Conservation (phyloP, 2,797 vertebrate species). For the Sorex maritimensis region DNA sequence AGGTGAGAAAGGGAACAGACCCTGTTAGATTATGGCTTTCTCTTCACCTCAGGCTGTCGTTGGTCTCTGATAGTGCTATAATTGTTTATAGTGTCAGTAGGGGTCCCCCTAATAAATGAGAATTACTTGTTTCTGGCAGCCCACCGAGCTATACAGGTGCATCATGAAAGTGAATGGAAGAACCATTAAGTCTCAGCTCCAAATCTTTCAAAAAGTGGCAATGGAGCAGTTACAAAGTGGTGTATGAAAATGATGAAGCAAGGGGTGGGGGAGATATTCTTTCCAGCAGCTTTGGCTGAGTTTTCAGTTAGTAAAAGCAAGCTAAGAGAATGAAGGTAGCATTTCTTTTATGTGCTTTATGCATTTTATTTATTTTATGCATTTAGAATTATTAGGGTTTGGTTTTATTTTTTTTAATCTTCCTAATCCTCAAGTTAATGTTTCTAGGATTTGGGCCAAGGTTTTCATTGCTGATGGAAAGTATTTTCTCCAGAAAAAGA, state of each 20-base stretch:
- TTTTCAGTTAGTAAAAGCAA: not conserved
- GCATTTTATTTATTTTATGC: not conserved
- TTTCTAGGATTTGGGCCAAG: conserved; percentile 33
- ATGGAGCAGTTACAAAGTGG: conserved; percentile 82
- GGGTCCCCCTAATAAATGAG: conserved; percentile 87
- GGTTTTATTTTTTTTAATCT: not conserved
- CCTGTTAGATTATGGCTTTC: conserved; percentile 77
- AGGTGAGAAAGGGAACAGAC: conserved; percentile 84
- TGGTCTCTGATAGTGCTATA: conserved; percentile 86
- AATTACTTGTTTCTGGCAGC: conserved; percentile 84
- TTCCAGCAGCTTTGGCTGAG: conserved; percentile 32
- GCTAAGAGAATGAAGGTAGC: not conserved
- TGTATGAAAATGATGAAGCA: conserved; percentile 75
- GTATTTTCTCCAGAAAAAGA: conserved; percentile 36
- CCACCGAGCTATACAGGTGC: conserved; percentile 87
- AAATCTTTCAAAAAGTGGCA: conserved; percentile 85
- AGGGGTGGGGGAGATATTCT: conserved; percentile 24
- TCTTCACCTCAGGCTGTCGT: conserved; percentile 83
- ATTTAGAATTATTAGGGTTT: conserved; percentile 11
- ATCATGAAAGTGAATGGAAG: conserved; percentile 85
- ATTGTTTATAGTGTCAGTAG: conserved; percentile 86
- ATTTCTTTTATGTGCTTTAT: not conserved
- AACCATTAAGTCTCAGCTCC: conserved; percentile 75
- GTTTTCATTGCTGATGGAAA: not conserved
- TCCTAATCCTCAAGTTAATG: not conserved